Conservation (phyloP, 2,888 invertebrate genomes). For the Malachius bipustulatus region DNA sequence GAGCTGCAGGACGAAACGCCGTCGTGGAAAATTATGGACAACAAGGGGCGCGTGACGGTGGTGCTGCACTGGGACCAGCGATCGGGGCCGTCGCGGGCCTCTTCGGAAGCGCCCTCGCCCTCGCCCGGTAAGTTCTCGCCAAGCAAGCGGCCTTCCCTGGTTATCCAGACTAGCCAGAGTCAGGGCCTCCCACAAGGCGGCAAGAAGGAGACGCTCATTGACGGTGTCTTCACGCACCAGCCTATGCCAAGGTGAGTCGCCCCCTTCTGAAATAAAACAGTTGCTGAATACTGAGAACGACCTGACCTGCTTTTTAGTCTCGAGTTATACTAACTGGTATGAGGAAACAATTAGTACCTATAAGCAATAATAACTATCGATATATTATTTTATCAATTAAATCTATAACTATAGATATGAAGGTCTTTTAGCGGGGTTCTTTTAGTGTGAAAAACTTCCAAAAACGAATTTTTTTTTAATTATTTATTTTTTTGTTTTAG, state of each 20-base stretch:
- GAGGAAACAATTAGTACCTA: no score
- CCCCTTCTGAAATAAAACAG: no score
- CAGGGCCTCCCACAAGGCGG: slow-evolving; percentile 54
- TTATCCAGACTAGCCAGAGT: slow-evolving; percentile 51
- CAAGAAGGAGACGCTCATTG: slow-evolving; percentile 54
- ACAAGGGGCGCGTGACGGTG: slow-evolving; percentile 92
- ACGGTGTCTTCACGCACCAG: slow-evolving; percentile 38
- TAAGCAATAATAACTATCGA: no score
- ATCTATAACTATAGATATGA: no score
- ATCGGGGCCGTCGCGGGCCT: slow-evolving; percentile 46
- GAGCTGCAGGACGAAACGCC: slow-evolving; percentile 94
- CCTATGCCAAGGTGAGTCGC: slow-evolving; percentile 18
- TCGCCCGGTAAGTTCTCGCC: slow-evolving; percentile 44
- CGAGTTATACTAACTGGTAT: no score
- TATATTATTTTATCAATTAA: no score
- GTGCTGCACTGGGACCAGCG: slow-evolving; percentile 95
- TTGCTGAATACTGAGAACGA: no score
- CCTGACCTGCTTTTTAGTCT: no score
- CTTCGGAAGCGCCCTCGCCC: slow-evolving; percentile 39
- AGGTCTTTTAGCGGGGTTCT: no score
- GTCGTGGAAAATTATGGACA: slow-evolving; percentile 98
- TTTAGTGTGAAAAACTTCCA: no score
- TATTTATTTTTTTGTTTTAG: no score
- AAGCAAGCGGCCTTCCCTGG: slow-evolving; percentile 55
- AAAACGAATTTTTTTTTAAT: no score